Evolutionary conservation across 2,113 vertebrate species (phyloP).

Genomic region (Stegastes partitus): DNA sequence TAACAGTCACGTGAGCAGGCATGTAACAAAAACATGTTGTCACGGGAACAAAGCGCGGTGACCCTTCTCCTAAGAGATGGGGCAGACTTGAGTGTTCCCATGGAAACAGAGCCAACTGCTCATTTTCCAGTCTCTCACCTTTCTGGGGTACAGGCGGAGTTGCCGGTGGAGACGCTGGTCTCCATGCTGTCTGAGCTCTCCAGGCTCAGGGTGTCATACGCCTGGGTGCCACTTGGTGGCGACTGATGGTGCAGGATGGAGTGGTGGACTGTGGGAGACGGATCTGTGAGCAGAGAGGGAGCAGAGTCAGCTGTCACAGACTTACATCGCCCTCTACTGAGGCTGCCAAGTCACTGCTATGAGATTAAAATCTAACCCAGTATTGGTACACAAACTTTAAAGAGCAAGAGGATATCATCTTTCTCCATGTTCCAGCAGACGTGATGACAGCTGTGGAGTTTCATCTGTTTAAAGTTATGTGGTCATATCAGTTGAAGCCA

Average conservation of each 20-base stretch:
- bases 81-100: constrained; percentile 83
- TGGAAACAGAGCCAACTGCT: constrained; percentile 82
- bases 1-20: constrained; percentile 67
- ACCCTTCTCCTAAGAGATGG: constrained; percentile 80
- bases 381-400: not conserved
- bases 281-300: constrained; percentile 62
- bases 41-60: constrained; percentile 77
- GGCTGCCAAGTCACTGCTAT: constrained; percentile 35
- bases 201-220: constrained; percentile 96
- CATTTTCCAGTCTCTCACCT: constrained; percentile 84
- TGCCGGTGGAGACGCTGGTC: constrained; percentile 94
- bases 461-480: not conserved
- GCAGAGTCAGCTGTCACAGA: constrained; percentile 71
- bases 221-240: constrained; percentile 84
- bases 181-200: constrained; percentile 99
- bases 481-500: not conserved
- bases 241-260: constrained; percentile 93
- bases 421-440: not conserved
- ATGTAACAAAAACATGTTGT: constrained; percentile 75
- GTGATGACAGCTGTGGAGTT: not conserved
- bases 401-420: not conserved
- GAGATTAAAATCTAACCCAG: constrained; percentile 12
- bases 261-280: constrained; percentile 87
- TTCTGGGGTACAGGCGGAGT: constrained; percentile 95
- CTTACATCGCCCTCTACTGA: constrained; percentile 88